Percentiles rank a stretch among this genome's conserved stretches.
Conservation (phyloP, 2,797 vertebrate genomes). For the Cyprinodon diabolis region DNA sequence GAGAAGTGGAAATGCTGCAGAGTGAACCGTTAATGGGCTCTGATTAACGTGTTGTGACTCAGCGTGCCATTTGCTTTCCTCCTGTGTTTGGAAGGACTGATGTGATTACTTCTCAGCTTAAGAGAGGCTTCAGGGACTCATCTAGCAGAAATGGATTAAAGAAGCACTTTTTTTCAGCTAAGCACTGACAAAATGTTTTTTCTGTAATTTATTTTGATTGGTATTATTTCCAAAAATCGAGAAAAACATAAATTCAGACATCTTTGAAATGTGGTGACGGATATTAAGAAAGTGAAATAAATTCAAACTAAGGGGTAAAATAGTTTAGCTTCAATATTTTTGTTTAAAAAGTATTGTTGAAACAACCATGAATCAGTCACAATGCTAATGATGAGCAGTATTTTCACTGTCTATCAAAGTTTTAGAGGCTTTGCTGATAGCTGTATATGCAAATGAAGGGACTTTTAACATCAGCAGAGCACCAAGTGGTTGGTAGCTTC, state of each 20-base stretch:
- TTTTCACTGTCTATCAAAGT: too few species aligned
- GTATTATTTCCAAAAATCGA: neutral
- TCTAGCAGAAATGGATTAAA: conserved; percentile 30
- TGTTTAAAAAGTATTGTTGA: too few species aligned
- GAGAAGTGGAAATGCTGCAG: conserved; percentile 20
- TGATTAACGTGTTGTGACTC: conserved; percentile 69
- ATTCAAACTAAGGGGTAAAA: too few species aligned
- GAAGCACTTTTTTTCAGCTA: conserved; percentile 17
- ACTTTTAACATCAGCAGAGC: too few species aligned
- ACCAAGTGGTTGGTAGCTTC: too few species aligned
- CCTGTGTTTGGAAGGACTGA: conserved; percentile 49
- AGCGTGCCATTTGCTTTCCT: conserved; percentile 52
- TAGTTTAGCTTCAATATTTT: too few species aligned
- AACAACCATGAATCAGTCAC: too few species aligned
- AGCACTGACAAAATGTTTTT: neutral
- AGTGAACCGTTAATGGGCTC: conserved; percentile 41
- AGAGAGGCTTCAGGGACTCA: conserved; percentile 39
- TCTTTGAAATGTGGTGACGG: neutral
- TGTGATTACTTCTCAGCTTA: conserved; percentile 57
- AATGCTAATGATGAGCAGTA: too few species aligned
- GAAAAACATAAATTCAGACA: neutral
- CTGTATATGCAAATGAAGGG: too few species aligned
- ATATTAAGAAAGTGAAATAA: neutral
- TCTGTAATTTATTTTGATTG: neutral
- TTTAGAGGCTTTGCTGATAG: too few species aligned